Conservation (phyloP, 2,113 vertebrate species). For the Catagonus wagneri region DNA sequence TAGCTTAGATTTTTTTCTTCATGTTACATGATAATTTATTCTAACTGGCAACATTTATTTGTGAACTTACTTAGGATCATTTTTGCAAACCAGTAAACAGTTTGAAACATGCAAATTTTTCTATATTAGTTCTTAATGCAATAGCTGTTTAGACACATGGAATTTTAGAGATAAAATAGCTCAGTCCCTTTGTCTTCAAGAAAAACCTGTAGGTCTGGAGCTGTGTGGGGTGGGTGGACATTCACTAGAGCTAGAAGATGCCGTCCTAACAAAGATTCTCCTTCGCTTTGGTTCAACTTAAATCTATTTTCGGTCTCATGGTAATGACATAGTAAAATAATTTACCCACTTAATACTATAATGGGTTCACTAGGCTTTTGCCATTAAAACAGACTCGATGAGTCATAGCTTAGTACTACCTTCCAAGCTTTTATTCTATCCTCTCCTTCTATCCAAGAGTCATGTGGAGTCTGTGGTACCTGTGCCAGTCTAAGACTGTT, state of each 20-base stretch:
- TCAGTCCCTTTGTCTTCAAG: background rate
- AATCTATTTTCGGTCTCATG: conserved; percentile 36
- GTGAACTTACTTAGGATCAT: background rate
- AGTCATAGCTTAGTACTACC: background rate
- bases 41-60: background rate
- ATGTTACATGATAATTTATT: background rate
- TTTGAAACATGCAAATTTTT: background rate
- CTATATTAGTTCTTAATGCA: background rate
- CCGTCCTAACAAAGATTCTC: background rate
- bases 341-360: conserved; percentile 47
- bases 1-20: background rate
- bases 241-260: background rate
- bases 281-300: background rate
- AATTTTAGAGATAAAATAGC: background rate
- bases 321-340: conserved; percentile 38
- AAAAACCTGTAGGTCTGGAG: background rate
- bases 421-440: background rate
- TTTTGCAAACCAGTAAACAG: background rate
- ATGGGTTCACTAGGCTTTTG: background rate
- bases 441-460: background rate
- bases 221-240: rapidly evolving
- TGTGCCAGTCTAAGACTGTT: background rate
- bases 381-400: background rate
- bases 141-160: background rate
- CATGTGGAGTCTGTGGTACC: background rate